These are phyloP conservation scores for Ctenomys sociabilis DNA, from an alignment of 2,113 vertebrate genomes.

Conservation along the genomic window DNA sequence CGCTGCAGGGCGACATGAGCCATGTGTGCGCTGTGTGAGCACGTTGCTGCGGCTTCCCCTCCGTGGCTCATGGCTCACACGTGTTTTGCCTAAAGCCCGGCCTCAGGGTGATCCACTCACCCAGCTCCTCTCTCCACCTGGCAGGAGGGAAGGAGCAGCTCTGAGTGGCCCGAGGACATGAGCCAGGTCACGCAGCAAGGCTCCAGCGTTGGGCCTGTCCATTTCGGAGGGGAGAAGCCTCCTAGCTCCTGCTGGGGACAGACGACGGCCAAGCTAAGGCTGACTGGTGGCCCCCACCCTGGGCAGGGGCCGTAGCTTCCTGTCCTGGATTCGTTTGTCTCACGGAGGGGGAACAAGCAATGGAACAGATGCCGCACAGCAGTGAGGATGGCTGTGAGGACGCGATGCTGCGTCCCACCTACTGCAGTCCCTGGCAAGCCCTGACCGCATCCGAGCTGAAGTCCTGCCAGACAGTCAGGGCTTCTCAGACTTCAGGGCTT, in stretches of 20 bases:
- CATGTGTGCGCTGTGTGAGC: rapidly evolving
- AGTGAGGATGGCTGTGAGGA: background rate
- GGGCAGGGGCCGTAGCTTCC: background rate
- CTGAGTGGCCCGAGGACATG: background rate
- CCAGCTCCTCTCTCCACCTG: too few relatives aligned
- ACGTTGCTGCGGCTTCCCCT: rapidly evolving
- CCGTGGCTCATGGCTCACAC: rapidly evolving
- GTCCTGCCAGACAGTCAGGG: background rate
- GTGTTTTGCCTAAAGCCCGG: background rate
- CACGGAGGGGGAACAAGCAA: background rate
- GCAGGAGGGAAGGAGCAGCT: background rate
- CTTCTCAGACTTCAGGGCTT: background rate
- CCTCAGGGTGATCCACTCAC: background rate
- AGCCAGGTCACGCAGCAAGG: background rate
- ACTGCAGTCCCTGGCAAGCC: background rate
- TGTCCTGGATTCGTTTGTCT: background rate
- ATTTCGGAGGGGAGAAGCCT: too few relatives aligned
- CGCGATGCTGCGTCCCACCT: background rate
- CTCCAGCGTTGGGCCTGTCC: background rate
- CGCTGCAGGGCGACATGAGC: background rate
- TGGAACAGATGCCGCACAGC: too few relatives aligned
- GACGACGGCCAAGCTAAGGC: background rate
- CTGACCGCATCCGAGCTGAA: rapidly evolving
- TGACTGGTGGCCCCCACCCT: background rate
- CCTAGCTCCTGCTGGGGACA: background rate